Base-by-base conservation (phyloP, 2,888 invertebrate genomes). In the Campoletis raptor region DNA sequence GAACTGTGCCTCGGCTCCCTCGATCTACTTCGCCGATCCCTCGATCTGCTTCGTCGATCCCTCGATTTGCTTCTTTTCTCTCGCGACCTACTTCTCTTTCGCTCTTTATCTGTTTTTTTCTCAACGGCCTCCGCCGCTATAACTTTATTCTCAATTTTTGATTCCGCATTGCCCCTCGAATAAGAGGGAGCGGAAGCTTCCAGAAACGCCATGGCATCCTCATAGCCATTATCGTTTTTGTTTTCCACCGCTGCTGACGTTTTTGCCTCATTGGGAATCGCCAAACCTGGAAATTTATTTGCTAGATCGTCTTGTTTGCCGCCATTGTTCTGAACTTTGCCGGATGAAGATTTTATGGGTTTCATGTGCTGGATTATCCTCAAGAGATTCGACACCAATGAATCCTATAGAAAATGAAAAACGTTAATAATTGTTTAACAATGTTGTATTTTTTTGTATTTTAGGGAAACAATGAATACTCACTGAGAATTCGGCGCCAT, bases 331-430 rank as follows among this genome's bases (percentile, higher is more conserved):
- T 90, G 90, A 64, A 72, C 69, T 57, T 94, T 94, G 7, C 70
- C 77, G 0, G 82, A 77, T 24, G 85, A 72, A 15, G 81, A 6
- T 45, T 92, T 94, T 0, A 92, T 93, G 7, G 97, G 97, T 93
- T 97, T 97, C 99, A 99, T 99, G 91, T 98, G 98, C 91, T 99
- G 98, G 87, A 99, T 99, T 78, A 99, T 97, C 81, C 99, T 96
- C 42, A 99, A 95, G 52, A 99, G 95, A 94, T 99, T 99, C 2
- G 98, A 97, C 90, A 98, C 97, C 91, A 99, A 97, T 0, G 99
- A 99, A 93, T 99, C 99, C 95, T 96, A 92, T 73, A 2, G 36
- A 88, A 73, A 61, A 54, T 21, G 21, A 15, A 30, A 30, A 15
- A 0, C 5, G n/a, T 6, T 0, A 18, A 48, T 6, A 4, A 48